A percentile compares a stretch with the other conserved stretches of the same genome.
Evolutionary conservation across 2,113 vertebrate species (phyloP).

Genomic region (Rhinolophus sinicus): DNA sequence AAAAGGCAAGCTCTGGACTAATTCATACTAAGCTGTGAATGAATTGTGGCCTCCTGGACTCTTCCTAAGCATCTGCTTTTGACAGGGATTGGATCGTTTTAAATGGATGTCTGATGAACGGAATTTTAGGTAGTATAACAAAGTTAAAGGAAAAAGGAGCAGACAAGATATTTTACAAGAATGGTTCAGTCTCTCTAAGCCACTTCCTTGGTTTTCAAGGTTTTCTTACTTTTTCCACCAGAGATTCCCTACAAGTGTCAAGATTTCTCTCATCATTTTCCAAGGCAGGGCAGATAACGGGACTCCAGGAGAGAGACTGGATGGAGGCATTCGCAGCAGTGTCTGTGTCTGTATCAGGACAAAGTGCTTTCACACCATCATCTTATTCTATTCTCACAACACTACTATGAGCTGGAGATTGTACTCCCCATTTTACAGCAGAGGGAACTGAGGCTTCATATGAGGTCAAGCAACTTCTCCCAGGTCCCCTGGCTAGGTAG

Average conservation of each 20-base stretch:
- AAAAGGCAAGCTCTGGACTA: neutral
- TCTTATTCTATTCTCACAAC: neutral
- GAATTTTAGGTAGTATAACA: neutral
- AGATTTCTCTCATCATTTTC: neutral
- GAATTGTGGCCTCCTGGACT: neutral
- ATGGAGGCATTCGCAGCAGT: neutral
- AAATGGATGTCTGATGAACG: neutral
- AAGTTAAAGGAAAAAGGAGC: neutral
- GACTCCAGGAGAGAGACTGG: neutral
- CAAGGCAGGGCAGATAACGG: neutral
- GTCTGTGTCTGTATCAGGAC: neutral
- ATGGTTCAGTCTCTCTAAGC: neutral
- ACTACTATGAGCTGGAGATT: neutral
- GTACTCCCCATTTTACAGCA: neutral
- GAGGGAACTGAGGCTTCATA: neutral
- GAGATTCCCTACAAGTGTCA: neutral
- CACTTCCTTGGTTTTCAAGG: neutral
- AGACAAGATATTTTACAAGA: neutral
- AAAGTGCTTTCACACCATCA: neutral
- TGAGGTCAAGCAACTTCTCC: neutral
- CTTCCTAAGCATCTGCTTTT: neutral
- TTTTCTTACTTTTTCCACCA: neutral
- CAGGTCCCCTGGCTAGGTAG: neutral
- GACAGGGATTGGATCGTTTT: neutral
- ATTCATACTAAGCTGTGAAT: slow-evolving; percentile 13